Conservation (phyloP, 2,113 vertebrate species). For the Dendrocopos noguchii region DNA sequence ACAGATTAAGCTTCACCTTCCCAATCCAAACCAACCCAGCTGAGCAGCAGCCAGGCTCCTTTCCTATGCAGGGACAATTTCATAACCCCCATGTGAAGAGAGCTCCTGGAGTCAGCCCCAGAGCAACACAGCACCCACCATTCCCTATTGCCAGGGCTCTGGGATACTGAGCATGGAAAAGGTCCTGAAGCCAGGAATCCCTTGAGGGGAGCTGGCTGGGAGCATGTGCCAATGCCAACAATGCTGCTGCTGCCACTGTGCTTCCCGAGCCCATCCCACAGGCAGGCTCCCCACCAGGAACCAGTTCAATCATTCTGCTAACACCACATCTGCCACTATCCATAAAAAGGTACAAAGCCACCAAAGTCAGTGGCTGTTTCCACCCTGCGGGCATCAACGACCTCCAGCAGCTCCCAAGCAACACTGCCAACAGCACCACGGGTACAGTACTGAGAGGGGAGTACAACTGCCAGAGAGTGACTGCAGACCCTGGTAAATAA, state of each 20-base stretch:
- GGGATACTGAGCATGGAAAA: fast-evolving
- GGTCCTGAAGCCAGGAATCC: not conserved
- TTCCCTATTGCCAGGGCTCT: not conserved
- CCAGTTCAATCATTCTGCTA: not conserved
- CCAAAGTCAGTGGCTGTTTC: conserved; percentile 14
- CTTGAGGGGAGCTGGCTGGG: not conserved
- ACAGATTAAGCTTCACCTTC: not conserved
- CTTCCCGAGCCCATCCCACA: not conserved
- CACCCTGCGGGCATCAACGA: not conserved
- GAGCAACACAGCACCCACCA: not conserved
- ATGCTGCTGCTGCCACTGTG: not conserved
- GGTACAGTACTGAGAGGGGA: not conserved
- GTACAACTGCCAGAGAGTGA: not conserved
- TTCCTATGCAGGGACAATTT: fast-evolving
- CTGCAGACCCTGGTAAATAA: not conserved
- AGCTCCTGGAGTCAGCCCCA: not conserved
- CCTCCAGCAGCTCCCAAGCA: not conserved
- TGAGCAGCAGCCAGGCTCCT: not conserved
- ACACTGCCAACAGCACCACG: not conserved
- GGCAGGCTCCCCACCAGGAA: not conserved
- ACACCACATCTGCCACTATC: not conserved
- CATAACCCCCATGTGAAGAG: fast-evolving
- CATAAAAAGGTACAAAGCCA: not conserved
- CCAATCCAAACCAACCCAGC: not conserved
- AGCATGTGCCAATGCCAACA: not conserved